A percentile compares a stretch with the other conserved stretches of the same genome.
Evolutionary conservation across 2,113 vertebrate genomes (phyloP).

Genomic region (Sorex araneus): DNA sequence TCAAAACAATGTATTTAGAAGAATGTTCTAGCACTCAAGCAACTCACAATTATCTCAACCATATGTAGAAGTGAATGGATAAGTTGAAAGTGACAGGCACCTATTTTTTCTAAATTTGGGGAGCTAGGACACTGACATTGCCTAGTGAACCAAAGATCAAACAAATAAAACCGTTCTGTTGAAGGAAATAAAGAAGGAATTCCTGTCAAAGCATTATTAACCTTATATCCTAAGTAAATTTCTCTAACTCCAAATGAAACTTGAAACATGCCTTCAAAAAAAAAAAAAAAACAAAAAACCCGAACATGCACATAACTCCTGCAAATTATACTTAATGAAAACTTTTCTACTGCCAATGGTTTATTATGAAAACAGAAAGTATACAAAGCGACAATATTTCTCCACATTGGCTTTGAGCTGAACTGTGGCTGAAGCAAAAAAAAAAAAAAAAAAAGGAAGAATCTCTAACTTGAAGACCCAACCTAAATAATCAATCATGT

Average conservation of each 20-base stretch:
- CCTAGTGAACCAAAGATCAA: constrained; percentile 70
- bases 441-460: background rate
- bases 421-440: constrained; percentile 16
- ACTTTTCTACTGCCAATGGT: background rate
- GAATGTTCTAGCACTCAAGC: constrained; percentile 1
- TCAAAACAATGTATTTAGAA: constrained; percentile 48
- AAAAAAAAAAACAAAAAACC: background rate
- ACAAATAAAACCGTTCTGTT: constrained; percentile 67
- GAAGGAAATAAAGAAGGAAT: constrained; percentile 75
- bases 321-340: constrained; percentile 49
- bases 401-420: background rate
- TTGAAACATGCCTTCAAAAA: background rate
- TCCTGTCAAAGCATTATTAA: constrained; percentile 76
- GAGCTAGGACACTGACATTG: constrained; percentile 51
- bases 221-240: constrained; percentile 51
- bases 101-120: background rate
- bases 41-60: constrained; percentile 46
- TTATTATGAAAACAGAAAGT: constrained; percentile 38
- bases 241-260: constrained; percentile 56
- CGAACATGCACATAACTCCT: background rate
- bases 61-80: background rate
- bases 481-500: background rate
- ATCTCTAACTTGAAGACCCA: background rate
- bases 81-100: constrained; percentile 69
- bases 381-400: constrained; percentile 46